These are phyloP conservation scores for Hypotaenidia philippensis DNA, from an alignment of 2,797 vertebrate species.

Conservation along the genomic window DNA sequence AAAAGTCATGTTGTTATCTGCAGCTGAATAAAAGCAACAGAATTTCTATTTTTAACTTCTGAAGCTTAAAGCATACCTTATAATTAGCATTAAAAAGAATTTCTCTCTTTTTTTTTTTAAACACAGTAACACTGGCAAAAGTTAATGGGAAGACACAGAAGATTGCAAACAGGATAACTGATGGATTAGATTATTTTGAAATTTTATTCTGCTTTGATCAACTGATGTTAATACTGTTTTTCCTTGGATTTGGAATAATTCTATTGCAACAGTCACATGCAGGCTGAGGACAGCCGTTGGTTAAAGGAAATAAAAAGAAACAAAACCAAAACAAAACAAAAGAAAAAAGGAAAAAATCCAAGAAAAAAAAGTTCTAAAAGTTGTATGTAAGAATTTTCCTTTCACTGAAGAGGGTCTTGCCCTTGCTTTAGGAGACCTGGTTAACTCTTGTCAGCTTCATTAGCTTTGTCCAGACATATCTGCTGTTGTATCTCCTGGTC, in stretches of 20 bases:
- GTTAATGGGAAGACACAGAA: constrained; percentile 82
- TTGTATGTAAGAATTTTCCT: constrained; percentile 64
- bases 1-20: constrained; percentile 76
- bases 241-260: constrained; percentile 78
- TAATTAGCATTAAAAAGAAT: constrained; percentile 73
- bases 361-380: constrained; percentile 53
- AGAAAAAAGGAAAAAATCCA: not conserved
- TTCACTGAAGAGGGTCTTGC: constrained; percentile 70
- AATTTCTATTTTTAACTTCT: constrained; percentile 76
- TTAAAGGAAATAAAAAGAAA: constrained; percentile 52
- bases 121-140: constrained; percentile 84
- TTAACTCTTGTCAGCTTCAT: constrained; percentile 74
- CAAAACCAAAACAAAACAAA: not conserved
- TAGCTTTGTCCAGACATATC: constrained; percentile 87
- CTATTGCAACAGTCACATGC: constrained; percentile 84
- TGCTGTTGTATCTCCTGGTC: constrained; percentile 85
- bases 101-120: not conserved
- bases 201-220: constrained; percentile 79
- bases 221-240: constrained; percentile 84
- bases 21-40: constrained; percentile 78
- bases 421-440: constrained; percentile 77
- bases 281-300: constrained; percentile 73
- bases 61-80: constrained; percentile 82
- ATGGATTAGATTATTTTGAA: constrained; percentile 67
- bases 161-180: constrained; percentile 77